These are phyloP conservation scores for Neria commutata DNA, from an alignment of 2,888 invertebrate species.

Conservation along the genomic window DNA sequence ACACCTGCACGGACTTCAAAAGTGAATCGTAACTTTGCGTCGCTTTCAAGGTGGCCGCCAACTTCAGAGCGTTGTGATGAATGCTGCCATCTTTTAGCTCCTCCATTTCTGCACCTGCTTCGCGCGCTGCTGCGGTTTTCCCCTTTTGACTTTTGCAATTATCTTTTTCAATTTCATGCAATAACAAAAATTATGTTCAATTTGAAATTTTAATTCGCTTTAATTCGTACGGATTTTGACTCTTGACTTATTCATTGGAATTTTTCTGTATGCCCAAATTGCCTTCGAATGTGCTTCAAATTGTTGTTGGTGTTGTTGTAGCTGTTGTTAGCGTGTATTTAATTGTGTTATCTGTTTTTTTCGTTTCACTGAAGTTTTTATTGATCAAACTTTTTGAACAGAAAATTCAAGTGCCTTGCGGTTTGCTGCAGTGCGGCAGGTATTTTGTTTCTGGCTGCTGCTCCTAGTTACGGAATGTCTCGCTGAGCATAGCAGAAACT, in stretches of 20 bases:
- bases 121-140: too few relatives aligned
- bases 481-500: too few relatives aligned
- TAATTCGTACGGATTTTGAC: too few relatives aligned
- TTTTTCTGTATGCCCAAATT: too few relatives aligned
- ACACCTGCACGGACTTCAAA: slow-evolving; percentile 80
- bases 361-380: not conserved
- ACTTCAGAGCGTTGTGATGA: slow-evolving; percentile 76
- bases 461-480: not conserved
- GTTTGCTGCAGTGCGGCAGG: not conserved
- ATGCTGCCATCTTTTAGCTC: slow-evolving; percentile 64
- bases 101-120: slow-evolving; percentile 60
- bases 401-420: not conserved
- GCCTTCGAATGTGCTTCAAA: not conserved
- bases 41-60: slow-evolving; percentile 79
- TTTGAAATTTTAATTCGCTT: too few relatives aligned
- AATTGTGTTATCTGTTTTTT: not conserved
- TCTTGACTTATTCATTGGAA: too few relatives aligned
- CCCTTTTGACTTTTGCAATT: too few relatives aligned
- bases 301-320: not conserved
- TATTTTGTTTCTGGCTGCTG: not conserved
- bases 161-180: too few relatives aligned
- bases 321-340: not conserved
- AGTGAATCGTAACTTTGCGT: slow-evolving; percentile 78
- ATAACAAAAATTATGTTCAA: too few relatives aligned
- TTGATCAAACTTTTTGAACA: not conserved